Base-by-base conservation (phyloP, 2,113 vertebrate species). In the Mugil cephalus region DNA sequence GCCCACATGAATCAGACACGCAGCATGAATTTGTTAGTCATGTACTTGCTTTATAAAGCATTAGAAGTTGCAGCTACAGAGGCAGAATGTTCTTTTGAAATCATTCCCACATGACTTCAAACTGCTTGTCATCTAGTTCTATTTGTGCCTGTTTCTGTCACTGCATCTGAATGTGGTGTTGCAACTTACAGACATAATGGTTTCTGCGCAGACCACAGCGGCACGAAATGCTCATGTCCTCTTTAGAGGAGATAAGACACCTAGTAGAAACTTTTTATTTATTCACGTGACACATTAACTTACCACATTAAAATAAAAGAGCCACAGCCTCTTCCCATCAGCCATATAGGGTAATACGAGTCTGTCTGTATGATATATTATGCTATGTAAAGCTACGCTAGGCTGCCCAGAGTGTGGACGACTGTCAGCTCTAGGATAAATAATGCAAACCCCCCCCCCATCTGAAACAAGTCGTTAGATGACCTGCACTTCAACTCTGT, bases 361-460 rank as follows among this genome's bases (percentile, higher is more conserved):
- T 65, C 73, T 0, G 10, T 30, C 47, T 58, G 39, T 50, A 18
- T 69, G n/a, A 17, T 87, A 69, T 76, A 35, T 66, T 66, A 84
- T 66, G 55, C 48, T 78, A 79, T 69, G 70, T 48, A 69, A 66
- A 70, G 69, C 79, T 70, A 80, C 11, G 61, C 55, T 50, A 64
- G 30, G 53, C 76, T 59, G 69, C 58, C 43, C 56, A 43, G 66
- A 70, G 69, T 39, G 50, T 19, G 42, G 67, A 13, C 67, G 63
- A 52, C 67, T 77, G 68, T 85, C 69, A 72, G 80, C 48, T 59
- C 72, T 59, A 56, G 17, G 61, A 89, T 93, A 47, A 93, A 93
- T 93, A 90, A 93, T 92, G 83, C 76, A 92, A 66, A 43, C 46
- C 73, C 80, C 62, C 71, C 24, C 56, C 62, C 60, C 36, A 50